These are phyloP conservation scores for Ailurus styani DNA, from an alignment of 2,113 vertebrate species.

Conservation along the genomic window DNA sequence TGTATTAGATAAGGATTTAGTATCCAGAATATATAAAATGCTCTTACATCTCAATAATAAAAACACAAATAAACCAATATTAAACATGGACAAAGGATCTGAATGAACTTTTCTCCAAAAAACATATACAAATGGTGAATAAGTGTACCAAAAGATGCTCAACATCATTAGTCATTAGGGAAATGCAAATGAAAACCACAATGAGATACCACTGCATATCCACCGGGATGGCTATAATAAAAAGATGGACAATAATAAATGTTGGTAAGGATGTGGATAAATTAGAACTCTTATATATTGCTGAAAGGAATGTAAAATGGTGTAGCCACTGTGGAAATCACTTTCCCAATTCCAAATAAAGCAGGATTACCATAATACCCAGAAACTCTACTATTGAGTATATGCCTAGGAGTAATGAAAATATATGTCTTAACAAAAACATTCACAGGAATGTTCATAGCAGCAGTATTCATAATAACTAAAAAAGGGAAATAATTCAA, in stretches of 20 bases:
- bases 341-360: not conserved
- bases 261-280: not conserved
- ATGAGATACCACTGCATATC: not conserved
- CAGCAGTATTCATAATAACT: not conserved
- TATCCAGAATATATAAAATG: not conserved
- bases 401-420: not conserved
- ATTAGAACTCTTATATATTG: not conserved
- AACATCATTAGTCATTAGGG: not conserved
- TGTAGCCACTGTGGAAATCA: not conserved
- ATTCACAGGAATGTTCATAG: not conserved
- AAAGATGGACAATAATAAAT: not conserved
- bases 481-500: not conserved
- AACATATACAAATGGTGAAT: not conserved
- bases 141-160: not conserved
- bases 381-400: not conserved
- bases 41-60: not conserved
- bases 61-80: not conserved
- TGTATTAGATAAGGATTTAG: not conserved
- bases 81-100: not conserved
- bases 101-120: too few species aligned
- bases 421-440: not conserved
- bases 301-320: not conserved
- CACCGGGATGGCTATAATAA: not conserved
- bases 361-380: not conserved
- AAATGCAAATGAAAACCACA: not conserved